These are phyloP conservation scores for Scaptomyza graminum DNA, from an alignment of 1,140 invertebrate species.

Conservation along the genomic window DNA sequence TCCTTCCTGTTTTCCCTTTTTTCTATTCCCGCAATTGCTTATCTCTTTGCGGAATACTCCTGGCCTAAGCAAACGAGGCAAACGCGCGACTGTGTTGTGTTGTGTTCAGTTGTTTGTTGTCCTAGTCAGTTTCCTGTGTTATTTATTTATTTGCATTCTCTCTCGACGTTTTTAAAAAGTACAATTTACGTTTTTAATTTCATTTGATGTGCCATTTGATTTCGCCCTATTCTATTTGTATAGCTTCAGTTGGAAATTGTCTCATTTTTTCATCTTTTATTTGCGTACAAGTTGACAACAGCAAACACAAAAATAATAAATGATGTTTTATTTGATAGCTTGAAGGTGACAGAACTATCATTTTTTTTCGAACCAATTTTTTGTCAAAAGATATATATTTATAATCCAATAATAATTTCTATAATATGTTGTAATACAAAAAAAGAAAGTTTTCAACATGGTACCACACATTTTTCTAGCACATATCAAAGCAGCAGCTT, in stretches of 20 bases:
- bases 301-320: not conserved
- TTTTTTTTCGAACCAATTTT: too few relatives aligned
- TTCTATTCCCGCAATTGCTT: conserved; percentile 6
- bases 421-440: too few relatives aligned
- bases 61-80: conserved; percentile 31
- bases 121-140: conserved; percentile 40
- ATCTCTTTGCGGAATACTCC: conserved; percentile 13
- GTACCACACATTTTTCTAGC: too few relatives aligned
- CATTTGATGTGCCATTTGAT: conserved; percentile 69
- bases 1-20: not conserved
- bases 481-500: too few relatives aligned
- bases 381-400: too few relatives aligned
- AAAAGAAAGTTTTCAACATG: too few relatives aligned
- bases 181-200: conserved; percentile 77
- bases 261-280: conserved; percentile 2
- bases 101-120: too few relatives aligned
- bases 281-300: conserved; percentile 2
- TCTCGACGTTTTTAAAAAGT: conserved; percentile 46
- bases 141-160: conserved; percentile 64
- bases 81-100: not conserved
- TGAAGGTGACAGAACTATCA: not conserved
- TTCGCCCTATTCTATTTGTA: conserved; percentile 12
- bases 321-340: not conserved
- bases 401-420: too few relatives aligned
- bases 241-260: conserved; percentile 12